A percentile compares a stretch with the other conserved stretches of the same genome.
These are phyloP conservation scores for Phylloscopus trochiloides DNA, from an alignment of 2,113 vertebrate species.

Conservation along the genomic window DNA sequence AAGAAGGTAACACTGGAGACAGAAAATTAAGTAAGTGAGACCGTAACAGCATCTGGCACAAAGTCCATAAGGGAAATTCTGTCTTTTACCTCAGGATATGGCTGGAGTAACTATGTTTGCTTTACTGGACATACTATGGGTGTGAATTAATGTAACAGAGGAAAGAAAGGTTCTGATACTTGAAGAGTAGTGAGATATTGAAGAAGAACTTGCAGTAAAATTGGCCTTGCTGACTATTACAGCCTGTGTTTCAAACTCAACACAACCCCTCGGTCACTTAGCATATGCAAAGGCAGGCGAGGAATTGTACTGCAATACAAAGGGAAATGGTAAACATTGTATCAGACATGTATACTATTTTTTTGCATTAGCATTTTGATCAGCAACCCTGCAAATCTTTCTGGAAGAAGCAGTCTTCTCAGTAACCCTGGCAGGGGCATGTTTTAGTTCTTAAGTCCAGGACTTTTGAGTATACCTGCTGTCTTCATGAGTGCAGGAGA, in stretches of 20 bases:
- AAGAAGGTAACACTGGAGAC: background rate
- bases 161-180: background rate
- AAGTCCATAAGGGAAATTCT: background rate
- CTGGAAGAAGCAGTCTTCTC: background rate
- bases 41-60: background rate
- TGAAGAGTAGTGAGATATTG: background rate
- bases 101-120: background rate
- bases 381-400: background rate
- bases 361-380: background rate
- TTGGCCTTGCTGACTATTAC: background rate
- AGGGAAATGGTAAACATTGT: background rate
- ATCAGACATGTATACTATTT: background rate
- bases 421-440: too few relatives aligned
- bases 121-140: background rate
- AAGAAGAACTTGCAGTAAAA: background rate
- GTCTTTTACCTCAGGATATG: background rate
- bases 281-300: slow-evolving; percentile 35
- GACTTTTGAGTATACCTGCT: background rate
- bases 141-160: background rate
- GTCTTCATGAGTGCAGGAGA: background rate
- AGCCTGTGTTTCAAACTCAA: background rate
- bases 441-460: background rate
- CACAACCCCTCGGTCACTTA: slow-evolving; percentile 9
- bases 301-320: background rate
- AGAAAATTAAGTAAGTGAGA: background rate